phyloP scores from a whole-genome alignment of 2,113 vertebrate genomes.

The Microcebus ravelobensis region DNA sequence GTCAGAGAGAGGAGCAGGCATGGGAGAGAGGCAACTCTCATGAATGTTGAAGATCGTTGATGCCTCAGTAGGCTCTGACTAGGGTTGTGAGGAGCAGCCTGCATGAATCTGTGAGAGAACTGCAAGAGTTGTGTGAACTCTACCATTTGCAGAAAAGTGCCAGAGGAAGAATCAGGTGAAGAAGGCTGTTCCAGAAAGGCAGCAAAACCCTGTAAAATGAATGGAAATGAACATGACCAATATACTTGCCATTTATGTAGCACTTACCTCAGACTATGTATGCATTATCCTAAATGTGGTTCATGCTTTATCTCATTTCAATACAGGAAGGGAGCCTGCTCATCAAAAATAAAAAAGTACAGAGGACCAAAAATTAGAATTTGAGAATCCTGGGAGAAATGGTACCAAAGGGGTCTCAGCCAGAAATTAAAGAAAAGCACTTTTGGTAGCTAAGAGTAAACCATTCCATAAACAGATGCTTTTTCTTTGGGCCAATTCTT shows the following conservation, averaged over 20 bases:
- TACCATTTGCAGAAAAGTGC: not conserved
- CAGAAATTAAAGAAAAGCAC: conserved; percentile 16
- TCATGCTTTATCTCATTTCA: not conserved
- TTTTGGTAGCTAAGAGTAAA: conserved; percentile 16
- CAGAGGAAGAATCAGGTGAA: not conserved
- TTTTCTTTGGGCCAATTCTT: not conserved
- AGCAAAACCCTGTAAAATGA: not conserved
- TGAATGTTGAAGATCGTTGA: not conserved
- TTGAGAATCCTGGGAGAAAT: not conserved
- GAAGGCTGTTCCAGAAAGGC: not conserved
- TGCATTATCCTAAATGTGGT: not conserved
- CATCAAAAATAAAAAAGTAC: not conserved
- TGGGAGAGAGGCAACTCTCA: accelerated
- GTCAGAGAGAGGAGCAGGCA: not conserved
- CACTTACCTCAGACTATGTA: not conserved
- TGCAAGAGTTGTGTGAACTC: accelerated
- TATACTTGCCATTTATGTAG: not conserved
- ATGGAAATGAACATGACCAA: not conserved
- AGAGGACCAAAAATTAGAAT: not conserved
- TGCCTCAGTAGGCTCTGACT: not conserved
- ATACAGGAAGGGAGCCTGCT: not conserved
- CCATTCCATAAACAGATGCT: not conserved
- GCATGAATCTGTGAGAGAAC: not conserved
- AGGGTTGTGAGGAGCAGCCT: accelerated
- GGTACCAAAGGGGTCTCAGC: not conserved